Evolutionary conservation across 2,888 invertebrate genomes (phyloP), one percentile per base, ranked within the genome.

Genomic region (Galeruca laticollis): DNA sequence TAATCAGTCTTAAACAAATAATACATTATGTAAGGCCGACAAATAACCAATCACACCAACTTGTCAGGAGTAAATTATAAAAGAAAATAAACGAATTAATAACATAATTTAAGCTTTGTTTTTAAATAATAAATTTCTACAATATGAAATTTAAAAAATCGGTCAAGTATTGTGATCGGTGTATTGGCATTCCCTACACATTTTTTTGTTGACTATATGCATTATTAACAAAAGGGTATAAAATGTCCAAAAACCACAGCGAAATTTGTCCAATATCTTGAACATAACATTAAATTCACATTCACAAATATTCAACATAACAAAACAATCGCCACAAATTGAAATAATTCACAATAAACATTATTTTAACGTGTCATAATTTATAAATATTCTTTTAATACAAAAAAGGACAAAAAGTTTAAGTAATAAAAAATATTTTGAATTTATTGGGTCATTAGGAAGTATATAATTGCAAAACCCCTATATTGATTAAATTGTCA

Each of bases 1-100:
- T 70, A 72, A 74, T 74, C 75, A 75, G 75, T 73, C 75, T 75
- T 69, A 70, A 74, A 75, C 69, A 71, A 75, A 75, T 73, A 73
- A 75, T 75, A 75, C 75, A 76, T 4, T 9, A 21, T 20, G 51
- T 21, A 21, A 10, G 20, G 51, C 13, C 11, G 21, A 21, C 21
- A 51, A 51, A 20, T 2, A 5, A 51, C 51, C 51, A 40, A 40
- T n/a, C n/a, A n/a, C n/a, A n/a, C n/a, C n/a, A n/a, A n/a, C n/a
- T n/a, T n/a, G n/a, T n/a, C n/a, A n/a, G n/a, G n/a, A n/a, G n/a
- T n/a, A n/a, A n/a, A n/a, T n/a, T n/a, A n/a, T n/a, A n/a, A n/a
- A n/a, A n/a, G n/a, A n/a, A n/a, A n/a, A n/a, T n/a, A n/a, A n/a
- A n/a, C n/a, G n/a, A n/a, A n/a, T n/a, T n/a, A n/a, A n/a, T n/a